These are phyloP conservation scores for Hemaris fuciformis DNA, from an alignment of 2,888 invertebrate genomes.

Conservation along the genomic window DNA sequence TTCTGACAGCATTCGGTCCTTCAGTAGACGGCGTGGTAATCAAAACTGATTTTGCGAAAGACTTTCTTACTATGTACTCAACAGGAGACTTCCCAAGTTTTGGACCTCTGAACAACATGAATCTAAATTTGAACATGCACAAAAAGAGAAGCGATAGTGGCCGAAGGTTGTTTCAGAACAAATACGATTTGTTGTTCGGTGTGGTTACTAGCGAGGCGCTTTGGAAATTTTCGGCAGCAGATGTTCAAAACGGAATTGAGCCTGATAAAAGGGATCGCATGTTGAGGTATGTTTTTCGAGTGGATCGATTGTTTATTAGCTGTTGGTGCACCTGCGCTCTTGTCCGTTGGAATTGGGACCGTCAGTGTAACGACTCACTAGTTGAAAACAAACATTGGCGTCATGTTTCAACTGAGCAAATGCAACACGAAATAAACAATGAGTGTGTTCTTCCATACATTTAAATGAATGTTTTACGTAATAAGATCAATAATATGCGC, in stretches of 20 bases:
- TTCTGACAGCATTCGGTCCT: conserved; percentile 94
- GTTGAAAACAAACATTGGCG: not conserved
- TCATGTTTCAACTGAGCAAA: not conserved
- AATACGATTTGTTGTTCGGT: conserved; percentile 93
- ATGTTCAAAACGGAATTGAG: conserved; percentile 92
- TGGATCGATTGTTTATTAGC: not conserved
- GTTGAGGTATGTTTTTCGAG: conserved; percentile 68
- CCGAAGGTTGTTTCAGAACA: conserved; percentile 81
- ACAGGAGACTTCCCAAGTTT: conserved; percentile 84
- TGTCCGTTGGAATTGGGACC: not conserved
- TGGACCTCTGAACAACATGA: conserved; percentile 81
- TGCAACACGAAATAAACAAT: not conserved
- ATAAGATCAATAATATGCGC: conserved; percentile 10
- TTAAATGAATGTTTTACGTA: conserved; percentile 6
- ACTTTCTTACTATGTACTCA: conserved; percentile 86
- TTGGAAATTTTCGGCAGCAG: conserved; percentile 92
- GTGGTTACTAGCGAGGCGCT: conserved; percentile 96
- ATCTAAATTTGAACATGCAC: conserved; percentile 77
- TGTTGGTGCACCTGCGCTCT: not conserved
- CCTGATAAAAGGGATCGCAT: conserved; percentile 93
- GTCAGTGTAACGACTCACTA: not conserved
- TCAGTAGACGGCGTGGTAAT: conserved; percentile 97
- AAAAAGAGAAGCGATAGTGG: conserved; percentile 84
- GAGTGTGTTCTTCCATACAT: not conserved
- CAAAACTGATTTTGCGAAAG: conserved; percentile 91